These are phyloP conservation scores for Flexamia atlantica DNA, from an alignment of 2,888 invertebrate species.

Conservation along the genomic window DNA sequence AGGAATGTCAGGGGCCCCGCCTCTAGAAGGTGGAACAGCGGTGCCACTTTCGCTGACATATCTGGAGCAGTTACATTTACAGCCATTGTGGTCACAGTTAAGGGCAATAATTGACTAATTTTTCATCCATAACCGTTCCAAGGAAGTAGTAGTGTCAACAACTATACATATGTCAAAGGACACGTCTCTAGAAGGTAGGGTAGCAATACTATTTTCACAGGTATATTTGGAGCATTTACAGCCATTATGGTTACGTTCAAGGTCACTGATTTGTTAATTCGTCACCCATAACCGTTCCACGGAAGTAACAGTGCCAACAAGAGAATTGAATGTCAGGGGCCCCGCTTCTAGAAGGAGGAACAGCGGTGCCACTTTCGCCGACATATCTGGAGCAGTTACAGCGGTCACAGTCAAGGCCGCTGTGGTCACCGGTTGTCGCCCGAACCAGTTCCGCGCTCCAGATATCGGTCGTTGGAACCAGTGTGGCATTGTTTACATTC, in stretches of 20 bases:
- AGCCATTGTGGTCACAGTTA: neutral
- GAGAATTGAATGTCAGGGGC: neutral
- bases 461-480: neutral
- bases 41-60: neutral
- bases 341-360: neutral
- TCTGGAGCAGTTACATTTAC: neutral
- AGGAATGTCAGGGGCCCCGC: neutral
- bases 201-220: too few species aligned
- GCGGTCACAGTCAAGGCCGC: constrained; percentile 21
- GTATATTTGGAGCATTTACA: too few species aligned
- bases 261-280: too few species aligned
- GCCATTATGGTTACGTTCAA: too few species aligned
- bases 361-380: neutral
- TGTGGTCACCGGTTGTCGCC: constrained; percentile 20
- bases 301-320: neutral
- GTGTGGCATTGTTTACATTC: constrained; percentile 31
- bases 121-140: too few species aligned
- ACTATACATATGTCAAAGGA: too few species aligned
- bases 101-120: neutral
- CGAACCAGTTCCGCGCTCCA: constrained; percentile 27
- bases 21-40: neutral
- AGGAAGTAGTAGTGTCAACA: too few species aligned
- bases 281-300: too few species aligned
- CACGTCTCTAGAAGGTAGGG: too few species aligned
- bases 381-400: constrained; percentile 2